These are phyloP conservation scores for Urocyon cinereoargenteus DNA, from an alignment of 2,797 vertebrate species.

Conservation along the genomic window DNA sequence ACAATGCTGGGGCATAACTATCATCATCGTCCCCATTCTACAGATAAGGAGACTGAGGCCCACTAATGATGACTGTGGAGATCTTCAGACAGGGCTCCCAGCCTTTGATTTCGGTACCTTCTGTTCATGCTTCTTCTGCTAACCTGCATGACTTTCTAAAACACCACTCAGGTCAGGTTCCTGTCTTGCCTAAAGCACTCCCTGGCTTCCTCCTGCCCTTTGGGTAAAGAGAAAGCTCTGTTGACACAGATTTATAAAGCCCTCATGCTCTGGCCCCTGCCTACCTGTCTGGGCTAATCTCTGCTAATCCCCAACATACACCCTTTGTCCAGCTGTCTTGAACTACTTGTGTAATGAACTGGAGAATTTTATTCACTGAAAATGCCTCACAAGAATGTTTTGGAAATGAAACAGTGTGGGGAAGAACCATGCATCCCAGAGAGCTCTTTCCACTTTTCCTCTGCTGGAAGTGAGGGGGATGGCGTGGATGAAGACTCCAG, in stretches of 20 bases:
- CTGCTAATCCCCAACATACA: conserved; percentile 54
- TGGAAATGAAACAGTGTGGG: neutral
- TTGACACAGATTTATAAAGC: neutral
- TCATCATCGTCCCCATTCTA: neutral
- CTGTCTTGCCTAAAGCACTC: neutral
- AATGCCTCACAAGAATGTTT: conserved; percentile 31
- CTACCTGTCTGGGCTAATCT: conserved; percentile 63
- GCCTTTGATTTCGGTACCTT: neutral
- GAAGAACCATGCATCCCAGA: neutral
- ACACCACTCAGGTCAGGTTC: neutral
- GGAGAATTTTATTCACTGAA: conserved; percentile 44
- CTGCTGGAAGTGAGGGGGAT: neutral
- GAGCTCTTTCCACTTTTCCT: neutral
- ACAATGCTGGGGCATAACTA: too few species aligned
- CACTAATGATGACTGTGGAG: neutral
- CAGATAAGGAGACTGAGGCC: neutral
- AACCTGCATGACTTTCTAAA: neutral
- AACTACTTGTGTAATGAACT: conserved; percentile 68
- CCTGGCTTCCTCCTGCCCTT: neutral
- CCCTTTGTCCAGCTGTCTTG: conserved; percentile 27
- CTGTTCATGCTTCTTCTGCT: neutral
- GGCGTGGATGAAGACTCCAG: neutral
- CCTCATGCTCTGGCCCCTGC: neutral
- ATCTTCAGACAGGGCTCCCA: neutral
- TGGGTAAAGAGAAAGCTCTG: neutral